Evolutionary conservation across 2,797 vertebrate genomes (phyloP).

Genomic region (Peromyscus attwateri): DNA sequence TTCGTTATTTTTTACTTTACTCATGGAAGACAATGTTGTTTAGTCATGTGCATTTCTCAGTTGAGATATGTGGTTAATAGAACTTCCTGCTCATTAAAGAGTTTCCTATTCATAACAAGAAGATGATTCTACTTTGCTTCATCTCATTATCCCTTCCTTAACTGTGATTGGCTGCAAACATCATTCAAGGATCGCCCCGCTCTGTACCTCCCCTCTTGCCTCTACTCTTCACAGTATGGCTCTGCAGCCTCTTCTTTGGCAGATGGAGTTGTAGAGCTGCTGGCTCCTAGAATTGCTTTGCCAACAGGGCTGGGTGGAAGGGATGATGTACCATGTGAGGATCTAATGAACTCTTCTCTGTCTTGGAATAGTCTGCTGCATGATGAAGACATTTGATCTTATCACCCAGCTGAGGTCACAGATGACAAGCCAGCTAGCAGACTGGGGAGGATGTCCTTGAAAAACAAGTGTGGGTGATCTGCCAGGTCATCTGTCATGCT

Average conservation of each 20-base stretch:
- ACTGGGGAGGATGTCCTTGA: not conserved
- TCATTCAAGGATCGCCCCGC: not conserved
- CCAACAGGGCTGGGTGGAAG: not conserved
- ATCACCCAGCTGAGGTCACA: not conserved
- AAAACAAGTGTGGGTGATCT: not conserved
- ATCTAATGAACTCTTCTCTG: not conserved
- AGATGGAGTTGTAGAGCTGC: no score
- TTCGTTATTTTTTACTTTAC: slow-evolving; percentile 37
- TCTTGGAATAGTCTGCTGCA: not conserved
- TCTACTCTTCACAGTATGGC: not conserved
- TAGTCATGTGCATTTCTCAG: not conserved
- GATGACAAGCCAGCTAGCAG: not conserved
- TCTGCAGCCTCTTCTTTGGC: not conserved
- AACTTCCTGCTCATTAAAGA: not conserved
- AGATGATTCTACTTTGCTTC: not conserved
- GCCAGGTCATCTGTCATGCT: not conserved
- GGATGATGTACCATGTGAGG: fast-evolving
- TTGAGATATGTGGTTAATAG: slow-evolving; percentile 1
- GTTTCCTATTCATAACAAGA: slow-evolving; percentile 13
- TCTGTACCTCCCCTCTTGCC: not conserved
- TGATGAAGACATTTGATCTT: not conserved
- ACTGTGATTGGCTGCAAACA: not conserved
- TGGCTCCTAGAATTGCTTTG: not conserved
- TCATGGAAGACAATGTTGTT: not conserved
- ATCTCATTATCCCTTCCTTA: not conserved